Evolutionary conservation across 2,888 invertebrate species (phyloP).

Genomic region (Lamproptera curius): DNA sequence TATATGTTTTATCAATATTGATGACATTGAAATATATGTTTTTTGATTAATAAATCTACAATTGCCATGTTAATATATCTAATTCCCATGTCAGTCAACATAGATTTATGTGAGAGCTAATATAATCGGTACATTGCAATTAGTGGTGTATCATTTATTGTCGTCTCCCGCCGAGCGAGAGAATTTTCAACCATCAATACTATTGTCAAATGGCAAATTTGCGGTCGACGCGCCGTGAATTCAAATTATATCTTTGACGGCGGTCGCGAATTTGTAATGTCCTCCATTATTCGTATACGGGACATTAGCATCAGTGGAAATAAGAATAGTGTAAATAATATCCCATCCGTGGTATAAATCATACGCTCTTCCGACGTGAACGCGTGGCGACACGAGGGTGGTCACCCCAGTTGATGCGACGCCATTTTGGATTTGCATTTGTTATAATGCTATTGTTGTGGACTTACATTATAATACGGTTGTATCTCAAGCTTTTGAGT

Average conservation of each 20-base stretch:
- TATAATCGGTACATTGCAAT: background rate
- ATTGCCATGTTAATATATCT: too few species aligned
- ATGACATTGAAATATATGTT: too few species aligned
- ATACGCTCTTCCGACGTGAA: constrained; percentile 54
- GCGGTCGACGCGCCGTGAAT: constrained; percentile 1
- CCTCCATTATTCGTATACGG: constrained; percentile 43
- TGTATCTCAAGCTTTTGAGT: too few species aligned
- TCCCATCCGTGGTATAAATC: constrained; percentile 51
- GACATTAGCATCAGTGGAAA: constrained; percentile 55
- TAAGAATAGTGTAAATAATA: constrained; percentile 58
- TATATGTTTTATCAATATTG: too few species aligned
- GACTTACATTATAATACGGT: constrained; percentile 15
- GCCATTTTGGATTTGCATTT: constrained; percentile 65
- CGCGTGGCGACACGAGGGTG: constrained; percentile 42
- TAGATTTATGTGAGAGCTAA: background rate
- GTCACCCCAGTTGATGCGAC: constrained; percentile 50
- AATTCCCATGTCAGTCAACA: background rate
- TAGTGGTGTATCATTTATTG: background rate
- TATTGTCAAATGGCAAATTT: background rate
- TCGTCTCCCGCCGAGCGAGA: constrained; percentile 2
- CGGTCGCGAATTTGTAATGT: constrained; percentile 28
- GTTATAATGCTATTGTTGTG: constrained; percentile 47
- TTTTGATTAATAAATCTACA: too few species aligned
- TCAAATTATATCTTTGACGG: constrained; percentile 11
- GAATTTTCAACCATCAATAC: background rate